Base-by-base conservation (phyloP, 2,113 vertebrate genomes). In the Carassius carassius region DNA sequence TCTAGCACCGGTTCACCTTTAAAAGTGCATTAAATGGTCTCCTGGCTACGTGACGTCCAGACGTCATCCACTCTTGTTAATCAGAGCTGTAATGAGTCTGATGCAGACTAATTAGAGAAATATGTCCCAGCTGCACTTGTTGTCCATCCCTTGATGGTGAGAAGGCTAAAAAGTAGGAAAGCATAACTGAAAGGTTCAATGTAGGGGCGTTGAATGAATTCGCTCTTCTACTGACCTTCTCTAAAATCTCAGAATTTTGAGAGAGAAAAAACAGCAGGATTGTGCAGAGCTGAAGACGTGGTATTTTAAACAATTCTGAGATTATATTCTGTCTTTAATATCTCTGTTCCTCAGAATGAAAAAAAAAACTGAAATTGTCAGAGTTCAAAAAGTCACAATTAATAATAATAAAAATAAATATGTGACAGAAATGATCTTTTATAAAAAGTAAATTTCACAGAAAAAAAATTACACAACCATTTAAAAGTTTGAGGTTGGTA, bases 31-130 rank as follows among this genome's bases (percentile, higher is more conserved):
- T 72, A 63, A 78, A 54, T 32, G 10, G 60, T 75, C 70, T 84
- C 62, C 60, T 88, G 82, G 72, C 82, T 79, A 82, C 81, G 79
- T 67, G 73, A 87, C 12, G 29, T 80, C 49, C 72, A 84, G 77
- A 81, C 86, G 86, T 84, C 84, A 81, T 56, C 79, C 67, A 82
- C 72, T 85, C 75, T 79, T 88, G 84, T 87, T 82, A 74, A 84
- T 89, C 35, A 25, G 70, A 90, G 88, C 90, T 87, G 75, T 90
- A 94, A 94, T 94, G 94, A 92, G 91, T 89, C 90, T 91, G 90
- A 87, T 85, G 85, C 91, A 84, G 89, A 90, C 89, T 93, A 90
- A 94, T 95, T 92, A 93, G 87, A 87, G 73, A 92, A 91, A 89
- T 86, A 93, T 92, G 90, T 87, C 89, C 90, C 87, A 90, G 91